A percentile compares a stretch with the other conserved stretches of the same genome.
Evolutionary conservation across 2,888 invertebrate genomes (phyloP).

Genomic region (Aplocera efformata): DNA sequence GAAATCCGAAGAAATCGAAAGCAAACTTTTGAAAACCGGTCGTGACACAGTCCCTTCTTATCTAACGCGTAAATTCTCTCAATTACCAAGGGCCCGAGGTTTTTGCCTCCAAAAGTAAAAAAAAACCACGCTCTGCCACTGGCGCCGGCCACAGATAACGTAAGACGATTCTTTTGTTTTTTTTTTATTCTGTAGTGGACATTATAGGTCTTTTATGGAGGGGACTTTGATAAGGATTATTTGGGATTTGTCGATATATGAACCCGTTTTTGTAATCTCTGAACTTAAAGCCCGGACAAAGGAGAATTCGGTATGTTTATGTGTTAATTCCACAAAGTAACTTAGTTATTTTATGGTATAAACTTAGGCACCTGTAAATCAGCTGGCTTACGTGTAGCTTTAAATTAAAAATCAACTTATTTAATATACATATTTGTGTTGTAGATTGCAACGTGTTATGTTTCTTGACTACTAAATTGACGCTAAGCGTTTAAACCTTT

Average conservation of each 20-base stretch:
- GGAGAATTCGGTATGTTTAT: not conserved
- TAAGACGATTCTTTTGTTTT: constrained; percentile 46
- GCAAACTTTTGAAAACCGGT: constrained; percentile 25
- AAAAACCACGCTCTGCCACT: constrained; percentile 46
- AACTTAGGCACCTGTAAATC: too few species aligned
- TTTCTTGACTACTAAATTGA: too few species aligned
- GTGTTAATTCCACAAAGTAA: too few species aligned
- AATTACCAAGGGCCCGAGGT: constrained; percentile 47
- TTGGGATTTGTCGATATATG: constrained; percentile 21
- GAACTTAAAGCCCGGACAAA: constrained; percentile 11
- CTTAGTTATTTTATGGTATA: too few species aligned
- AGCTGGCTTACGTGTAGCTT: too few species aligned
- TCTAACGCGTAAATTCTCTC: constrained; percentile 67
- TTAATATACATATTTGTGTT: too few species aligned
- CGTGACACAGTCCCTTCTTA: constrained; percentile 41
- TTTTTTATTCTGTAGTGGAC: constrained; percentile 41
- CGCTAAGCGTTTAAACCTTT: too few species aligned
- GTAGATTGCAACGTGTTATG: too few species aligned
- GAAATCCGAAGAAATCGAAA: constrained; percentile 25
- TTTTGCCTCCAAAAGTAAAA: constrained; percentile 33
- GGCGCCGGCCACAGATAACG: constrained; percentile 61
- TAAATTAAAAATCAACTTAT: too few species aligned
- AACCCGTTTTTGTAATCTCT: constrained; percentile 22
- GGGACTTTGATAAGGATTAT: constrained; percentile 27
- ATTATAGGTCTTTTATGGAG: constrained; percentile 52